Conservation (phyloP, 2,797 vertebrate genomes). For the Pelobates cultripes region DNA sequence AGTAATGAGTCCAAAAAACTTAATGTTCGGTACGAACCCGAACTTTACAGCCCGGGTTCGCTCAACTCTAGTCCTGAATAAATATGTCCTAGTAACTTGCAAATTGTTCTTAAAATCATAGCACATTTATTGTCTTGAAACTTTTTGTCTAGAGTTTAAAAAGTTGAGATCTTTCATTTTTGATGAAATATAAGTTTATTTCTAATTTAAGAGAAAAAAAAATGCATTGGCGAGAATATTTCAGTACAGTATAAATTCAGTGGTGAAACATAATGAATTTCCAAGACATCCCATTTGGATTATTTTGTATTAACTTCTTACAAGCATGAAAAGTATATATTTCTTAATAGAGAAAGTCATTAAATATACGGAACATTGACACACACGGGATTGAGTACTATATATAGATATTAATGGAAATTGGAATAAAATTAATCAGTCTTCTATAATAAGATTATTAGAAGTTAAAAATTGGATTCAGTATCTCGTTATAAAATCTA, state of each 20-base stretch:
- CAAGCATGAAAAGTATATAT: slow-evolving; percentile 6
- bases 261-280: not conserved
- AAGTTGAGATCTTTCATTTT: too few relatives aligned
- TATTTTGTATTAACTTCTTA: not conserved
- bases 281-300: not conserved
- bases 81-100: too few relatives aligned
- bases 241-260: not conserved
- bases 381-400: not conserved
- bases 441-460: slow-evolving; percentile 22
- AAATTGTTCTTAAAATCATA: too few relatives aligned
- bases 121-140: too few relatives aligned
- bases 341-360: slow-evolving; percentile 9
- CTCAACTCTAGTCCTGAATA: too few relatives aligned
- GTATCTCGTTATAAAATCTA: slow-evolving; percentile 15
- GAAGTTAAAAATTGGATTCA: slow-evolving; percentile 19
- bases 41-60: too few relatives aligned
- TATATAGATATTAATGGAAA: slow-evolving; percentile 5
- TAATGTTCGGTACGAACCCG: too few relatives aligned
- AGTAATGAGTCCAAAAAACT: too few relatives aligned
- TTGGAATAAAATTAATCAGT: slow-evolving; percentile 12
- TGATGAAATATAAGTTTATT: too few relatives aligned
- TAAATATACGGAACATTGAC: slow-evolving; percentile 2
- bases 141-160: too few relatives aligned
- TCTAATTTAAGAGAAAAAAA: not conserved
- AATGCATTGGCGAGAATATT: not conserved